Evolutionary conservation across 1,140 invertebrate species (phyloP).

Genomic region (Coenobita brevimanus): DNA sequence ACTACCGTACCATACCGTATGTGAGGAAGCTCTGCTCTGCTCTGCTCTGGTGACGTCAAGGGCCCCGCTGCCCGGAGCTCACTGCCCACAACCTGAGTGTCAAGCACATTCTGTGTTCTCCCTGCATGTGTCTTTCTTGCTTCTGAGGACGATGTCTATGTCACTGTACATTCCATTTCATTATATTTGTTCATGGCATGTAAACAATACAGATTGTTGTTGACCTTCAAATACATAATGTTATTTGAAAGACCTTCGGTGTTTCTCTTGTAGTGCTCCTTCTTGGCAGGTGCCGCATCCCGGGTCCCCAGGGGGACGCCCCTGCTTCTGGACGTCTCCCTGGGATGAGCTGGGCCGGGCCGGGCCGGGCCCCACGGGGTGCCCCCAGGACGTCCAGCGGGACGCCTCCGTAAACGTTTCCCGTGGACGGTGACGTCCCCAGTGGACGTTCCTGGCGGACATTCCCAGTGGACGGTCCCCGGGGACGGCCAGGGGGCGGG

Average conservation of each 20-base stretch:
- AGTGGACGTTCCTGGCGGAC: too few species aligned
- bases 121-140: constrained; percentile 64
- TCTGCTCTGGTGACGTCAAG: background rate
- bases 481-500: too few species aligned
- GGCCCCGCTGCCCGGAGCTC: background rate
- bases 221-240: constrained; percentile 70
- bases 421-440: too few species aligned
- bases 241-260: constrained; percentile 68
- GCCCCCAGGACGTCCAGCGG: too few species aligned
- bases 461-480: too few species aligned
- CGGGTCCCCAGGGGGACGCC: constrained; percentile 5
- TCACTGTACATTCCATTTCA: constrained; percentile 69
- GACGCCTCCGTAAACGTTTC: too few species aligned
- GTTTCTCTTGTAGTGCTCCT: constrained; percentile 67
- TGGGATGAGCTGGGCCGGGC: constrained; percentile 9
- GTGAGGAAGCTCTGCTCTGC: background rate
- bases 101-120: constrained; percentile 66
- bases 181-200: constrained; percentile 69
- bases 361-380: background rate
- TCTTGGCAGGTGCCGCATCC: constrained; percentile 7
- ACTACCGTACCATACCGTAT: constrained; percentile 17
- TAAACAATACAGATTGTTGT: constrained; percentile 70
- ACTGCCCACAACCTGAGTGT: constrained; percentile 64
- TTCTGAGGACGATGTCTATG: constrained; percentile 67
- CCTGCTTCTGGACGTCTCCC: background rate